Percentiles rank a stretch among this genome's conserved stretches.
These are phyloP conservation scores for Podilymbus podiceps DNA, from an alignment of 2,113 vertebrate species.

Conservation along the genomic window DNA sequence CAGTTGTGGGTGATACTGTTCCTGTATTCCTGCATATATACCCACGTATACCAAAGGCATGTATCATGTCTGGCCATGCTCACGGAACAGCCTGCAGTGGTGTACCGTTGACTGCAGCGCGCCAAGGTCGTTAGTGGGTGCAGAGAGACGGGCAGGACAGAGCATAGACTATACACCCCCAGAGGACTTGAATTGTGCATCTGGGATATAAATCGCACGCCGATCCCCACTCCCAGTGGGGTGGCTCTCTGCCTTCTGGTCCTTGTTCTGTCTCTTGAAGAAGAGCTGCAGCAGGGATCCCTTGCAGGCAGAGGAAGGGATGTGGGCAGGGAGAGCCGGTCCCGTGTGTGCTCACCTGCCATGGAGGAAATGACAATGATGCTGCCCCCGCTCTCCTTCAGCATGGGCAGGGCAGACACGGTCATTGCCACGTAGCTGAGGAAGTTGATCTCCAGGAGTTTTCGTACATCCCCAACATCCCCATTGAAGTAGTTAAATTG, in stretches of 20 bases:
- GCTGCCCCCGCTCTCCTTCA: conserved; percentile 73
- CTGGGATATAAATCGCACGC: background rate
- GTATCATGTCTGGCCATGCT: accelerated
- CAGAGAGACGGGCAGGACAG: background rate
- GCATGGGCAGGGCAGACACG: conserved; percentile 66
- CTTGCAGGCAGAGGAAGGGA: background rate
- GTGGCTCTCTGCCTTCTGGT: background rate
- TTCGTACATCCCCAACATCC: conserved; percentile 2
- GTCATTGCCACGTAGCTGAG: conserved; percentile 75
- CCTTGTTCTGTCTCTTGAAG: background rate
- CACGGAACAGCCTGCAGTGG: background rate
- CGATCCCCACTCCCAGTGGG: accelerated
- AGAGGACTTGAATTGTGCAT: background rate
- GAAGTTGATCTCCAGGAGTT: conserved; percentile 70
- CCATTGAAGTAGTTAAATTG: conserved; percentile 15
- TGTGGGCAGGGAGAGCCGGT: background rate
- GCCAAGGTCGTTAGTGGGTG: background rate
- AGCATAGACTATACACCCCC: background rate
- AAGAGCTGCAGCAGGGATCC: background rate
- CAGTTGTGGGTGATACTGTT: background rate
- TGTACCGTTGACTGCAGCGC: accelerated
- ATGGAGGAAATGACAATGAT: conserved; percentile 66
- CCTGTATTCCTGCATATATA: background rate
- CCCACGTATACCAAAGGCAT: accelerated
- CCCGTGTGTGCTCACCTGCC: conserved; percentile 65